Evolutionary conservation across 2,113 vertebrate genomes (phyloP), one percentile per base, ranked within the genome.

Genomic region (Antigone vipio): DNA sequence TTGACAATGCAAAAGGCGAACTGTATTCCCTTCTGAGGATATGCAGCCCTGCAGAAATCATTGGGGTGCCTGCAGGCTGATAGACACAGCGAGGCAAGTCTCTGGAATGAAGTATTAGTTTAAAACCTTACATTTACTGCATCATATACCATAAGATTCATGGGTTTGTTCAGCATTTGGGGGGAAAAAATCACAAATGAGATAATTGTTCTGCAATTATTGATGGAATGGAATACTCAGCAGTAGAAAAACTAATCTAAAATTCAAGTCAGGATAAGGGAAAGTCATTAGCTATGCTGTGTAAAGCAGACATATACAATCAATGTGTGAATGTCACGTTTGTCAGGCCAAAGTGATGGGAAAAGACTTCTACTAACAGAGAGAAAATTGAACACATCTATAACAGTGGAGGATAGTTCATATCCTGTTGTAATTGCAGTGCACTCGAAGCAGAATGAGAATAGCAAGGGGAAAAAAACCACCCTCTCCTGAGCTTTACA

Each of bases 371-470:
- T 95, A 44, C 87, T 94, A 90, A 96, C 85, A 92, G 95, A 81
- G 73, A 95, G 94, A 96, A 97, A 96, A 96, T 95, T 96, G 91
- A 96, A 92, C 92, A 92, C 91, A 97, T 97, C 94, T 95, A 93
- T 96, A 95, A 95, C 35, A 11, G 92, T 52, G 75, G 87, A 96
- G 85, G 93, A 93, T 95, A 95, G 95, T 96, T 96, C 96, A 95
- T 96, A 93, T 92, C 85, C 81, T 94, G 94, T 96, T 91, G 93
- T 88, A 95, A 95, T 92, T 85, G 94, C 95, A 81, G 60, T 47
- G 68, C 88, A 89, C 95, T 96, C 3, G 6, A 68, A 96, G 53
- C 72, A 71, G 88, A 96, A 88, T 91, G 72, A 92, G 85, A 96
- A 93, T 38, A 55, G 62, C 34, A 66, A 64, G 14, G 42, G 2